A percentile compares a stretch with the other conserved stretches of the same genome.
Evolutionary conservation across 2,797 vertebrate genomes (phyloP).

Genomic region (Enteromius unitaeniatus): DNA sequence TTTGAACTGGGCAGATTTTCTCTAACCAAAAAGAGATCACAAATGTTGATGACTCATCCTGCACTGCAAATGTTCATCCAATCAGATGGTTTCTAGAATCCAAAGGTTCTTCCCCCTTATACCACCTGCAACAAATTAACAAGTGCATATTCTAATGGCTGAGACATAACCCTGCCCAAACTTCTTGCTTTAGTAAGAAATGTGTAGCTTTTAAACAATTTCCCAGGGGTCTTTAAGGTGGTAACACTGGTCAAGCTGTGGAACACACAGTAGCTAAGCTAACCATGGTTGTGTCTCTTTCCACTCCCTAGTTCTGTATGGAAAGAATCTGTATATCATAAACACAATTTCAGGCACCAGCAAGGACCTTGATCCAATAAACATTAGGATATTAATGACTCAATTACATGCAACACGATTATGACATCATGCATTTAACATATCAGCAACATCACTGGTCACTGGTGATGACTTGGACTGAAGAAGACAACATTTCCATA

Average conservation of each 20-base stretch:
- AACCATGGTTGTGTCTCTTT: slow-evolving; percentile 9
- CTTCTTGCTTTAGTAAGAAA: not conserved
- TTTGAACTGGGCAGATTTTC: not conserved
- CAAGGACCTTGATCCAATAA: slow-evolving; percentile 7
- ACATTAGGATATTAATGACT: slow-evolving; percentile 10
- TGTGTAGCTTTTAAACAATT: not conserved
- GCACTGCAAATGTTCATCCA: not conserved
- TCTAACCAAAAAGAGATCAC: not conserved
- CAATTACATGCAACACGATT: slow-evolving; percentile 7
- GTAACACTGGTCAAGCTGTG: not conserved
- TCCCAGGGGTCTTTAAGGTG: slow-evolving; percentile 10
- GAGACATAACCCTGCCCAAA: not conserved
- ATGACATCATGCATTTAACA: not conserved
- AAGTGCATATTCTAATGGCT: not conserved
- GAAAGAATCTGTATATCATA: not conserved
- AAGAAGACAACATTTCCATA: not conserved
- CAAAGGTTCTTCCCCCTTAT: not conserved
- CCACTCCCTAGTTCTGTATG: not conserved
- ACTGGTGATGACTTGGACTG: not conserved
- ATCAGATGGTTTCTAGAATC: not conserved
- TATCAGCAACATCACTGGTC: slow-evolving; percentile 24
- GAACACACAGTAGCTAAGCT: not conserved
- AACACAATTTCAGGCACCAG: not conserved
- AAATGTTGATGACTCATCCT: slow-evolving; percentile 1
- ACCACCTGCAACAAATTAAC: not conserved